Evolutionary conservation across 2,113 vertebrate genomes (phyloP).

Genomic region (Petrocephalus microphthalmus): DNA sequence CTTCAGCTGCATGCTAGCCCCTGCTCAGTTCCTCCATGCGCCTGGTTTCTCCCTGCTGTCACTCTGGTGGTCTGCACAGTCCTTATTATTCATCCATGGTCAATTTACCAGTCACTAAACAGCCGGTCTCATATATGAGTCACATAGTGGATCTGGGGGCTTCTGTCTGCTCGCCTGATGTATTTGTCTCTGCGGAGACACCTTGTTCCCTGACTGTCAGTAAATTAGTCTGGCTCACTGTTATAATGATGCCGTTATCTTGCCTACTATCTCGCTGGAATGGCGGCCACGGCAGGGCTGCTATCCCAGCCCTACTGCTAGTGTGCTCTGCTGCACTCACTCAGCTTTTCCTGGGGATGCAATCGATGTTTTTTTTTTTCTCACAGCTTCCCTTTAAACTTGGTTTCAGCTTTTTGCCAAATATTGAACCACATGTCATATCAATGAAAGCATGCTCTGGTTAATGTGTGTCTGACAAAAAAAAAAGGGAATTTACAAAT

Average conservation of each 20-base stretch:
- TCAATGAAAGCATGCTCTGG: not conserved
- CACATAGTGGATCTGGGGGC: not conserved
- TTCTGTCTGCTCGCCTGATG: not conserved
- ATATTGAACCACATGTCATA: not conserved
- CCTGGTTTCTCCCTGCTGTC: not conserved
- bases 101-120: not conserved
- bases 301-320: not conserved
- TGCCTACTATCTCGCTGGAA: not conserved
- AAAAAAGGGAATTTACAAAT: not conserved
- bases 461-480: not conserved
- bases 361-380: not conserved
- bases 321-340: not conserved
- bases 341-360: not conserved
- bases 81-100: not conserved
- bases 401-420: not conserved
- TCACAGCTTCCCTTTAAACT: not conserved
- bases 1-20: not conserved
- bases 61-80: not conserved
- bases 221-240: not conserved
- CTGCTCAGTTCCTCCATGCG: not conserved
- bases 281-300: too few species aligned
- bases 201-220: not conserved
- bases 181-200: not conserved
- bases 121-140: not conserved
- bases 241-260: not conserved